phyloP scores from a whole-genome alignment of 2,113 vertebrate genomes.

The Sinocyclocheilus grahami region DNA sequence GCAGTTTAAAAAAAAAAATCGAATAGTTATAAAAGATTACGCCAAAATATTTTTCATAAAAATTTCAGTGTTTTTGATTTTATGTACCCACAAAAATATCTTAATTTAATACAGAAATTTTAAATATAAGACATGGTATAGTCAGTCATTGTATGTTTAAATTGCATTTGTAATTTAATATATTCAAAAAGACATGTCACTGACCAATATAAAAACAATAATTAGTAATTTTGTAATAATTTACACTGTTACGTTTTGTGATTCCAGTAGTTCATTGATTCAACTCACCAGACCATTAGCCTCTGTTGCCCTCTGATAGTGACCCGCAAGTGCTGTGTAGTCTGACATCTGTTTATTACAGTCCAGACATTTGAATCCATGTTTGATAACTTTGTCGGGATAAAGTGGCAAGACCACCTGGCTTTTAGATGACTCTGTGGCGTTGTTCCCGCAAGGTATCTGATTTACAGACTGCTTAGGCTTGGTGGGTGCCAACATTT shows the following conservation, averaged over 20 bases:
- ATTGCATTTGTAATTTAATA: too few relatives aligned
- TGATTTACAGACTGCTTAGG: conserved; percentile 58
- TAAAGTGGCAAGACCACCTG: conserved; percentile 88
- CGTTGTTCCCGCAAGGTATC: conserved; percentile 56
- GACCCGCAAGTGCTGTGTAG: conserved; percentile 84
- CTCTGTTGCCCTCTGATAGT: conserved; percentile 89
- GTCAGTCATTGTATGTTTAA: too few relatives aligned
- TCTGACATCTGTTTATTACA: conserved; percentile 90
- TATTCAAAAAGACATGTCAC: too few relatives aligned
- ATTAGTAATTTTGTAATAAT: too few relatives aligned
- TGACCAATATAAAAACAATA: too few relatives aligned
- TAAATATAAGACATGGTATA: too few relatives aligned
- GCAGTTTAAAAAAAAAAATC: too few relatives aligned
- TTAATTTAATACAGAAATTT: too few relatives aligned
- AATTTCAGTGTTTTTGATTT: background rate
- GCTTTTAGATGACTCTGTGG: conserved; percentile 16
- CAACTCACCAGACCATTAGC: conserved; percentile 88
- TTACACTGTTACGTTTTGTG: background rate
- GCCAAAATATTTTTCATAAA: background rate
- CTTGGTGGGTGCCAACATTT: conserved; percentile 84
- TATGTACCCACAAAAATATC: background rate
- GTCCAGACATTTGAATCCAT: conserved; percentile 86
- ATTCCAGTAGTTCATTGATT: background rate
- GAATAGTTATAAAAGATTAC: background rate
- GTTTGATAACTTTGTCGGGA: conserved; percentile 81